Conservation (phyloP, 2,888 invertebrate genomes). For the Eudasyphora cyanicolor region DNA sequence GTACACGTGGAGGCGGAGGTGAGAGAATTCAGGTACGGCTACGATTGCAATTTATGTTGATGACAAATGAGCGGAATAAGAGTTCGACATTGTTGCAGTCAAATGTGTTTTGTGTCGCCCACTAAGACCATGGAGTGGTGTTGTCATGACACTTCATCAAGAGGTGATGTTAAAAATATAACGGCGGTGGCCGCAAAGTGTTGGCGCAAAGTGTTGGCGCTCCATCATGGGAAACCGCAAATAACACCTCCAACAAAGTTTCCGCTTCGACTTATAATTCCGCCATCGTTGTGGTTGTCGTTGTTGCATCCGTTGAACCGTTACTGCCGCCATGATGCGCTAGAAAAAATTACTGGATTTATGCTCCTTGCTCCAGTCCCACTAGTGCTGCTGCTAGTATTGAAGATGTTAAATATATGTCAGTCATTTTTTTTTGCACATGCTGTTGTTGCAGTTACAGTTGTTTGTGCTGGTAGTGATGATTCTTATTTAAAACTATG, state of each 20-base stretch:
- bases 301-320: constrained; percentile 62
- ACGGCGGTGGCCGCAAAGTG: constrained; percentile 12
- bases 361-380: constrained; percentile 38
- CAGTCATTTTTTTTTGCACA: constrained; percentile 67
- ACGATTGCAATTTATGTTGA: constrained; percentile 59
- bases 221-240: constrained; percentile 63
- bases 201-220: constrained; percentile 57
- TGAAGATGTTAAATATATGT: constrained; percentile 58
- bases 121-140: constrained; percentile 1
- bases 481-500: constrained; percentile 78
- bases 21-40: constrained; percentile 10
- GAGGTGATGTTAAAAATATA: constrained; percentile 12
- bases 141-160: constrained; percentile 6
- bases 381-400: constrained; percentile 58
- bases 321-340: constrained; percentile 58
- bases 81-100: constrained; percentile 36
- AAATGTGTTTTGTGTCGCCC: not conserved
- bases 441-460: constrained; percentile 63
- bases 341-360: constrained; percentile 17
- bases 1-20: constrained; percentile 40
- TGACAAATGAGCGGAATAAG: constrained; percentile 50
- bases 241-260: constrained; percentile 65
- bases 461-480: constrained; percentile 67
- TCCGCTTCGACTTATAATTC: constrained; percentile 61
- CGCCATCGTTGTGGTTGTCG: constrained; percentile 50